phyloP scores from a whole-genome alignment of 2,888 invertebrate genomes.

The Amiota mariae region DNA sequence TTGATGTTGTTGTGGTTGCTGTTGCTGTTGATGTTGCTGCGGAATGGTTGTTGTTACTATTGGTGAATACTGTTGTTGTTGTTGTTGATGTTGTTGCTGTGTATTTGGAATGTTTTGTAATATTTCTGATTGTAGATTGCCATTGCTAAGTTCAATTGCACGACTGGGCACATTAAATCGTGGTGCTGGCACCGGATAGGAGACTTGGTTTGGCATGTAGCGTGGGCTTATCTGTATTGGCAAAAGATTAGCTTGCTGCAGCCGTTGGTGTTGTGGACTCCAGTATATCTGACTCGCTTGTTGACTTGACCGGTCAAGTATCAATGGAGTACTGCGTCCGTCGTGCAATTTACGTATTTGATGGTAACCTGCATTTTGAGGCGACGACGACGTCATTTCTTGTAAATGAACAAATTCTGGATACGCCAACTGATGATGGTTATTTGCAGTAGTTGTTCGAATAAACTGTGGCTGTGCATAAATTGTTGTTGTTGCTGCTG shows the following conservation, averaged over 20 bases:
- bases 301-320: constrained; percentile 66
- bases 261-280: constrained; percentile 64
- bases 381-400: constrained; percentile 29
- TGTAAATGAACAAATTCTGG: constrained; percentile 53
- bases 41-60: constrained; percentile 38
- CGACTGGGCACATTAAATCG: constrained; percentile 32
- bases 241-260: constrained; percentile 56
- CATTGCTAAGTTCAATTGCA: constrained; percentile 32
- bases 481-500: constrained; percentile 29
- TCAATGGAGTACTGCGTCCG: constrained; percentile 69
- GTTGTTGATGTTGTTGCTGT: constrained; percentile 36
- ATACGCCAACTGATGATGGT: constrained; percentile 37
- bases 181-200: constrained; percentile 56
- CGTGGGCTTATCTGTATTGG: constrained; percentile 59
- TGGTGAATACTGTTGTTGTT: constrained; percentile 39
- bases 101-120: constrained; percentile 25
- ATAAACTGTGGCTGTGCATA: constrained; percentile 58
- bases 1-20: constrained; percentile 23
- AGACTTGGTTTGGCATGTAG: constrained; percentile 52
- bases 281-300: constrained; percentile 70
- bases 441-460: constrained; percentile 40
- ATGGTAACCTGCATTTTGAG: constrained; percentile 42
- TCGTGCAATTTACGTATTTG: constrained; percentile 54
- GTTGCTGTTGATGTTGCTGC: constrained; percentile 35
- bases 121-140: constrained; percentile 31